Base-by-base conservation (phyloP, 1,140 invertebrate genomes). In the Monomorium pharaonis region DNA sequence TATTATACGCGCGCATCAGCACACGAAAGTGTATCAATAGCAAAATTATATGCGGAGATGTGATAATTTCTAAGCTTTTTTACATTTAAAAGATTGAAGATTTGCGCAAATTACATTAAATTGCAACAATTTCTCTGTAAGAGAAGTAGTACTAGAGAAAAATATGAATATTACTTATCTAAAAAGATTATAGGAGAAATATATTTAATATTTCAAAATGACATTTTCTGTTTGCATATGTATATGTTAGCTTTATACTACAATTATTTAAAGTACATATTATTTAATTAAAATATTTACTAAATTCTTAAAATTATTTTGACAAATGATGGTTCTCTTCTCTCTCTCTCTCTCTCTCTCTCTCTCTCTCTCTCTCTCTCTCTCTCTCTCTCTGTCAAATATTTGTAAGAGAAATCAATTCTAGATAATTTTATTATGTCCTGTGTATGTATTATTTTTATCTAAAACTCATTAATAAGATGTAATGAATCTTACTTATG, bases 1-100 rank as follows among this genome's bases (percentile, higher is more conserved):
- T 85, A 72, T 27, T n/a, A 56, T 24, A 27, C 24, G 54, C 24
- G 0, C 27, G 18, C 58, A 42, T 14, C 16, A 56, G 49, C 27
- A 49, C 14, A 70, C 30, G 84, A 87, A 54, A 51, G 4, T 62
- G 14, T 83, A 83, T 72, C 9, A 81, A 58, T 7, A 33, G 5
- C 16, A 24, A 81, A 72, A 72, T 47, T 81, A 51, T 24, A 1
- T 81, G 33, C 77, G 51, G 18, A 49, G 37, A 81, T 44, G 56
- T 1, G 12, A 14, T 14, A 69, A n/a, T 10, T 27, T 54, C 10
- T 10, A 69, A 16, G 21, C 44, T n/a, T 72, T 56, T 42, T 56
- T 54, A 21, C 7, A 2, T 2, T 63, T 62, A 18, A 30, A n/a
- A 24, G 14, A 10, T 37, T 7, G 12, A 37, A 5, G 9, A 37